phyloP scores from a whole-genome alignment of 2,888 invertebrate genomes.

The Drosophila quinaria region DNA sequence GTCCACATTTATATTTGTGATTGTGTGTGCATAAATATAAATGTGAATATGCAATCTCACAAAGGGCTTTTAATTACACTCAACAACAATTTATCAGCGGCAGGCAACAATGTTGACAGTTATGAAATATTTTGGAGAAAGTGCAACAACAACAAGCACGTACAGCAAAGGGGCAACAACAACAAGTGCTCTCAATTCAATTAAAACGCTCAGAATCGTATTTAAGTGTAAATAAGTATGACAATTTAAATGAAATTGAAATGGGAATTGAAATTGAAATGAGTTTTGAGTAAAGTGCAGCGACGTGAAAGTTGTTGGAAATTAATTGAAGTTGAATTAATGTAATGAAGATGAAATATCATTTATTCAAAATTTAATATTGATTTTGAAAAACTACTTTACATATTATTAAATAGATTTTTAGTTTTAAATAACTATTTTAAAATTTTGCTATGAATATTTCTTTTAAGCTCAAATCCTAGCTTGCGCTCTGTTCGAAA shows the following conservation, averaged over 20 bases:
- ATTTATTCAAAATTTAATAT: neutral
- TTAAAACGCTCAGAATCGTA: conserved; percentile 53
- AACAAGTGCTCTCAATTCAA: conserved; percentile 56
- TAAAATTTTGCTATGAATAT: no score
- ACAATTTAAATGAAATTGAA: conserved; percentile 40
- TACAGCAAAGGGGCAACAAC: conserved; percentile 26
- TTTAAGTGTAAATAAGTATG: conserved; percentile 35
- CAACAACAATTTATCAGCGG: conserved; percentile 57
- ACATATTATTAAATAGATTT: no score
- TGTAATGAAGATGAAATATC: neutral
- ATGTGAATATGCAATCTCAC: conserved; percentile 44
- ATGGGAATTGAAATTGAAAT: conserved; percentile 35
- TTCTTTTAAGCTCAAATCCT: no score
- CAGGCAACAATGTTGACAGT: conserved; percentile 45
- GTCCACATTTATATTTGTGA: conserved; percentile 16
- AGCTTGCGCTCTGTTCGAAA: neutral
- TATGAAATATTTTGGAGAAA: conserved; percentile 63
- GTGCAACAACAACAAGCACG: conserved; percentile 22
- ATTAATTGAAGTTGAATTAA: neutral
- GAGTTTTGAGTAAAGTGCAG: conserved; percentile 12
- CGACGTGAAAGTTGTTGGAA: neutral
- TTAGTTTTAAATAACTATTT: no score
- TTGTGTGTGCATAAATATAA: conserved; percentile 29
- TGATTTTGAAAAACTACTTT: neutral
- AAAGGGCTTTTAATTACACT: conserved; percentile 59